These are phyloP conservation scores for Eilema griseolum DNA, from an alignment of 2,888 invertebrate genomes.

Conservation along the genomic window DNA sequence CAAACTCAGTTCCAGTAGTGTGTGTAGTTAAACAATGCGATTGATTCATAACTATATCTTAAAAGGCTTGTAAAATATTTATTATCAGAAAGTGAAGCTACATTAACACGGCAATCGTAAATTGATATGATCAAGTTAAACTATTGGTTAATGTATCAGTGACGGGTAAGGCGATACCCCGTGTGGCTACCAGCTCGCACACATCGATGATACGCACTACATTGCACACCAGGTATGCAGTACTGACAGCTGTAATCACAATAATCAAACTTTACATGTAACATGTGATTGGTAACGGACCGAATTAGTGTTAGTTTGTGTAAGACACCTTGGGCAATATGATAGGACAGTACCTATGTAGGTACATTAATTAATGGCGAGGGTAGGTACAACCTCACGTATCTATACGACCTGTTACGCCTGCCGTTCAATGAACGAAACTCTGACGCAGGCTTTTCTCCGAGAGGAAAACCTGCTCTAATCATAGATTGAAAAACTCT, in stretches of 20 bases:
- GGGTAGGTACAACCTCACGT: too few species aligned
- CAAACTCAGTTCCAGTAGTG: too few species aligned
- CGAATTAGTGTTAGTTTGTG: neutral
- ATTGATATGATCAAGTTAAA: conserved; percentile 79
- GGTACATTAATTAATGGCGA: too few species aligned
- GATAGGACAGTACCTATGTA: too few species aligned
- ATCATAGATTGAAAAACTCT: too few species aligned
- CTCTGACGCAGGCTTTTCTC: too few species aligned
- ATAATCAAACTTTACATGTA: conserved; percentile 29
- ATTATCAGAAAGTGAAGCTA: conserved; percentile 63
- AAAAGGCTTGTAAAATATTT: neutral
- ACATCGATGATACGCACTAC: conserved; percentile 50
- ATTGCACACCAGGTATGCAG: conserved; percentile 54
- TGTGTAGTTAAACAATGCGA: too few species aligned
- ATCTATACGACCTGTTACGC: too few species aligned
- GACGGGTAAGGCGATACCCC: conserved; percentile 74
- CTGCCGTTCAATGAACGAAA: too few species aligned
- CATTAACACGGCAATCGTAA: conserved; percentile 73
- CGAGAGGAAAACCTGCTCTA: too few species aligned
- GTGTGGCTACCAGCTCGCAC: conserved; percentile 74
- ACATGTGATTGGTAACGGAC: conserved; percentile 5
- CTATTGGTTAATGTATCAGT: conserved; percentile 84
- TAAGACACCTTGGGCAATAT: neutral
- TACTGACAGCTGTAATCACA: conserved; percentile 42
- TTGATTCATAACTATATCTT: too few species aligned